Percentiles rank a stretch among this genome's conserved stretches.
Evolutionary conservation across 2,797 vertebrate genomes (phyloP).

Genomic region (Chaetophractus vellerosus): DNA sequence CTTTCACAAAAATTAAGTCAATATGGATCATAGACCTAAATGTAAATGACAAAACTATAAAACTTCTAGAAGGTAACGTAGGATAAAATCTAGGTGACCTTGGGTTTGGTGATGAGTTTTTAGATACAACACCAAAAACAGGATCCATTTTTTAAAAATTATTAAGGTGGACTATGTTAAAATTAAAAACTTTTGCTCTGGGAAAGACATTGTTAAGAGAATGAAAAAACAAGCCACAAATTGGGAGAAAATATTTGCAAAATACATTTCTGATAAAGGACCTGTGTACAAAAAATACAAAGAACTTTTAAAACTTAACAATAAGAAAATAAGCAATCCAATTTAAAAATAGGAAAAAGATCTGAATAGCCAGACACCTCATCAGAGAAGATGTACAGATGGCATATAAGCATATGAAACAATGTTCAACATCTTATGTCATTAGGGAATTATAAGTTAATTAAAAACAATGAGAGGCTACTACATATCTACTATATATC

Average conservation of each 20-base stretch:
- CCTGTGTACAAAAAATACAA: neutral
- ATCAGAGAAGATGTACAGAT: neutral
- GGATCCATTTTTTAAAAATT: neutral
- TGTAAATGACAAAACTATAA: neutral
- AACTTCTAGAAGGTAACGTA: neutral
- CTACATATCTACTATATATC: neutral
- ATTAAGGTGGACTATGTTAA: neutral
- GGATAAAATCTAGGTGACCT: neutral
- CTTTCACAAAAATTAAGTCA: neutral
- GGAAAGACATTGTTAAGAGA: constrained; percentile 31
- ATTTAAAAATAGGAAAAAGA: constrained; percentile 30
- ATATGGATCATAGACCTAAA: neutral
- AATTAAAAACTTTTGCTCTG: constrained; percentile 5
- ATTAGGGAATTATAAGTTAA: constrained; percentile 11
- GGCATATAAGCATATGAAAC: constrained; percentile 39
- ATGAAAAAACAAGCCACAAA: neutral
- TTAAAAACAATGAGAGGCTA: neutral
- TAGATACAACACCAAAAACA: no score
- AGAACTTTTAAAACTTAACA: constrained; percentile 39
- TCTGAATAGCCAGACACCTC: neutral
- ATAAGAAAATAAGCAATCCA: neutral
- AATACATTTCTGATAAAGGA: neutral
- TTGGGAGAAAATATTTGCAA: neutral
- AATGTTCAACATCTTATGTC: neutral
- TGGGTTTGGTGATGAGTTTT: no score